phyloP scores from a whole-genome alignment of 2,113 vertebrate species.

The Toxotes chatareus region DNA sequence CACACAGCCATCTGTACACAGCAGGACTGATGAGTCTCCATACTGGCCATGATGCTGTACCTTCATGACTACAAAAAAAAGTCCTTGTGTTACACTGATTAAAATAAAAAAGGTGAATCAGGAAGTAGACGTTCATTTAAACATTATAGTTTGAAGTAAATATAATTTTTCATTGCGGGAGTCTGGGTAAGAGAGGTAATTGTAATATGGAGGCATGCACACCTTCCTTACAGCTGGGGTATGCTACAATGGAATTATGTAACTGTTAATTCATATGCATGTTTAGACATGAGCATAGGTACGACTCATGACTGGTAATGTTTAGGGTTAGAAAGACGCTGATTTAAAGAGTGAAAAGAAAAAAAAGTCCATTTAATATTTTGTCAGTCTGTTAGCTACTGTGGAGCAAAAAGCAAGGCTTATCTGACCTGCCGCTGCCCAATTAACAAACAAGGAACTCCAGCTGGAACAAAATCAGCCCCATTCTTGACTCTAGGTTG shows the following conservation, averaged over 20 bases:
- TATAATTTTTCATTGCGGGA: too few relatives aligned
- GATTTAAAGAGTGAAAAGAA: too few relatives aligned
- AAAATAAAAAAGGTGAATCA: too few relatives aligned
- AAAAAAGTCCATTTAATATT: neutral
- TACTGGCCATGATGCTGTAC: neutral
- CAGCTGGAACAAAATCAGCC: slow-evolving; percentile 41
- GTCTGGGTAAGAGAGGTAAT: neutral
- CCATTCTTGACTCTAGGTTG: slow-evolving; percentile 32
- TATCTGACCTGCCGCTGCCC: slow-evolving; percentile 22
- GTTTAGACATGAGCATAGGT: too few relatives aligned
- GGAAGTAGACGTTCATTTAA: too few relatives aligned
- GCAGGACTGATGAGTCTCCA: neutral
- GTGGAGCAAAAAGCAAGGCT: neutral
- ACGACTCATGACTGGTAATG: too few relatives aligned
- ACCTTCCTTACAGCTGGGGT: neutral
- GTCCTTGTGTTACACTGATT: neutral
- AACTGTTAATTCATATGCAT: too few relatives aligned
- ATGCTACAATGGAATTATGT: neutral
- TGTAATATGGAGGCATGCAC: neutral
- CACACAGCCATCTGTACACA: neutral
- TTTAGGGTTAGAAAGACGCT: too few relatives aligned
- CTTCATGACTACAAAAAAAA: neutral
- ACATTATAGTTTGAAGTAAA: too few relatives aligned
- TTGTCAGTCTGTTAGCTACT: neutral
- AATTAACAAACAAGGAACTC: slow-evolving; percentile 30